Evolutionary conservation across 2,888 invertebrate species (phyloP), one percentile per base, ranked within the genome.

Genomic region (Hyalella azteca): DNA sequence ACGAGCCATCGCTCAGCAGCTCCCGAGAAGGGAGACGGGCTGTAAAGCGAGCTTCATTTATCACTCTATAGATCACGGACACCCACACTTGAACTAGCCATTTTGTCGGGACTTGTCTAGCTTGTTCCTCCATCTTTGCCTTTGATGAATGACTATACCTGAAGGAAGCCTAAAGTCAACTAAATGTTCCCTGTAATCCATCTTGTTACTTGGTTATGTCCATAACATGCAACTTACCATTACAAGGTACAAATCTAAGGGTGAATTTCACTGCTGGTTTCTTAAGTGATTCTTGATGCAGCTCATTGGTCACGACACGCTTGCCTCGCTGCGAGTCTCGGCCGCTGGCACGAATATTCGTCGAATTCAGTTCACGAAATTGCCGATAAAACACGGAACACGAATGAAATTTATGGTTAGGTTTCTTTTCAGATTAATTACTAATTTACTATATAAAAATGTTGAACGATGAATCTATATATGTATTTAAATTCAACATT

Each of bases 31-130:
- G 29, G 54, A 54, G 54, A 54, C 54, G 54, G 54, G 29, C 22
- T 22, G 54, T 54, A 26, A 54, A 29, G 54, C 54, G 22, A 36
- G 66, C 66, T 36, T 66, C 66, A 66, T 66, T 66, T 66, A 66
- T 66, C 66, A 66, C 66, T 66, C 36, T 66, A 66, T 66, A 29
- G 66, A 66, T 66, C 66, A 66, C 66, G 36, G 36, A 66, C 66
- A 66, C 66, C 66, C 36, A n/a, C 39, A 66, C 66, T 66, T 66
- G 66, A 36, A 39, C 66, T 66, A 36, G 66, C 66, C 66, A 66
- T 66, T 66, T 66, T 66, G 66, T 66, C 66, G 36, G 36, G 29
- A 19, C 36, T 36, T 66, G 66, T 66, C 66, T 66, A 22, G 66
- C 66, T 15, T 66, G 66, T 66, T 66, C 66, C 36, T 29, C 66